Percentiles rank a stretch among this genome's conserved stretches.
These are phyloP conservation scores for Lacerta viridis DNA, from an alignment of 2,797 vertebrate genomes.

Conservation along the genomic window DNA sequence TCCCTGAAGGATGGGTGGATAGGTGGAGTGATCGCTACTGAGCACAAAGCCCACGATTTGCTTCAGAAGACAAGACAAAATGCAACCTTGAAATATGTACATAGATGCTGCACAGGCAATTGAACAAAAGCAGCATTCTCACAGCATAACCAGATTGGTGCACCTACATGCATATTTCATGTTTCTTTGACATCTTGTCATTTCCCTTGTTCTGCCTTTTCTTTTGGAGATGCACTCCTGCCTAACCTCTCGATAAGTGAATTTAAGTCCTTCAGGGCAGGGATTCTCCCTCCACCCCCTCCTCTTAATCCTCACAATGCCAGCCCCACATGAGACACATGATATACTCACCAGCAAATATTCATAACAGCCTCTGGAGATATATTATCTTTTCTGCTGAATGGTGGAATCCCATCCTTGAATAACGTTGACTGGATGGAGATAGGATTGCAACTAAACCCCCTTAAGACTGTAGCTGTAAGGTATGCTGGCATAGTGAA, in stretches of 20 bases:
- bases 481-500: neutral
- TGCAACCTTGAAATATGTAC: neutral
- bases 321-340: neutral
- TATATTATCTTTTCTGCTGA: neutral
- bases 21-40: constrained; percentile 6
- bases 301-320: neutral
- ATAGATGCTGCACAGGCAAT: constrained; percentile 18
- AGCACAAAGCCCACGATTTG: neutral
- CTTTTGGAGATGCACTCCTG: neutral
- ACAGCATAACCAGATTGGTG: constrained; percentile 1
- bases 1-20: neutral
- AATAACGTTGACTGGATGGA: neutral
- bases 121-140: neutral
- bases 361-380: neutral
- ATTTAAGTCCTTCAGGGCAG: neutral
- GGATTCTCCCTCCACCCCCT: neutral
- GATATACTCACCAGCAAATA: neutral
- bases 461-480: neutral
- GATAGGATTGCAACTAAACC: neutral
- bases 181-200: constrained; percentile 14
- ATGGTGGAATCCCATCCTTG: too few relatives aligned
- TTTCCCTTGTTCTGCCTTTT: neutral
- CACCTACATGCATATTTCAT: constrained; percentile 41
- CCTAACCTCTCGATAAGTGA: neutral
- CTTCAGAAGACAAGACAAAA: neutral